phyloP scores from a whole-genome alignment of 2,113 vertebrate genomes.

The Tringa solitaria region DNA sequence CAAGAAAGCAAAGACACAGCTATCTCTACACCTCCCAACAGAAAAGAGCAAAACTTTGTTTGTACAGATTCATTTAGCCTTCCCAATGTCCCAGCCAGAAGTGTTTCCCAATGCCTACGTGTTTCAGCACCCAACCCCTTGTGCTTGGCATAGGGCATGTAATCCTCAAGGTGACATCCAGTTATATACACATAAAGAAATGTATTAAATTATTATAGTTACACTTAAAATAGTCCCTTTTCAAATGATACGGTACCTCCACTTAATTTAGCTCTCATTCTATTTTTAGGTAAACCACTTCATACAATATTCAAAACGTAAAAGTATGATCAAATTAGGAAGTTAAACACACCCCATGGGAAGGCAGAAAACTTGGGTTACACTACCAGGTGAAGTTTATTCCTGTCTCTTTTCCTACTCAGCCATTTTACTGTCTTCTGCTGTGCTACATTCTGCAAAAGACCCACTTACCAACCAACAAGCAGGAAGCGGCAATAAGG shows the following conservation, averaged over 20 bases:
- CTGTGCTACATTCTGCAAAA: neutral
- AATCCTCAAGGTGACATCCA: neutral
- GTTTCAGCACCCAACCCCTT: neutral
- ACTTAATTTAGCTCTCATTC: conserved; percentile 2
- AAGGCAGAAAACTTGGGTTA: neutral
- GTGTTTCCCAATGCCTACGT: neutral
- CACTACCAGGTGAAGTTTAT: neutral
- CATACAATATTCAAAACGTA: conserved; percentile 26
- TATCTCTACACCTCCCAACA: neutral
- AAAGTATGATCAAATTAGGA: conserved; percentile 13
- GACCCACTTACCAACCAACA: neutral
- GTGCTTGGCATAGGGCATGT: fast-evolving
- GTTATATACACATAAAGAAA: neutral
- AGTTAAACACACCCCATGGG: neutral
- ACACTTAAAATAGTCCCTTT: neutral
- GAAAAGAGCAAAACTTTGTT: neutral
- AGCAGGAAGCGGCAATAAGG: neutral
- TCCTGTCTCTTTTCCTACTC: neutral
- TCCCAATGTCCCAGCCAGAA: neutral
- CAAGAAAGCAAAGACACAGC: neutral
- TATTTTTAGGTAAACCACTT: conserved; percentile 24
- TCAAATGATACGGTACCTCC: neutral
- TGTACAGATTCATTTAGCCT: neutral
- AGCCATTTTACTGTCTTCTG: neutral
- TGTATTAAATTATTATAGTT: neutral